phyloP scores from a whole-genome alignment of 2,888 invertebrate genomes.

The Phragmatobia fuliginosa region DNA sequence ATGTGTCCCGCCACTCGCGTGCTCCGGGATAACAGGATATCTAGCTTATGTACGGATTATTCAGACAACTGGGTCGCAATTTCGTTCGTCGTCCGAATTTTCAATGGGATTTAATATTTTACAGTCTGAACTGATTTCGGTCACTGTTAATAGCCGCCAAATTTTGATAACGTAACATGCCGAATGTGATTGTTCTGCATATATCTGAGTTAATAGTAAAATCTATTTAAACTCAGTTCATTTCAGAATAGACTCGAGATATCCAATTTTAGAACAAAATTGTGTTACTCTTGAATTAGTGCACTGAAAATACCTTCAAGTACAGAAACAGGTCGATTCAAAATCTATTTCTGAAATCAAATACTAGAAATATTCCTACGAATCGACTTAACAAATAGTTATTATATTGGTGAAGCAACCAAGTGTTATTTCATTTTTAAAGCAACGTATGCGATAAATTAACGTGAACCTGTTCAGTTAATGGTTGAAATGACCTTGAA shows the following conservation, averaged over 20 bases:
- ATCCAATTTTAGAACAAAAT: conserved; percentile 16
- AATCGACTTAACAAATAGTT: conserved; percentile 10
- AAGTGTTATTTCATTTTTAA: conserved; percentile 39
- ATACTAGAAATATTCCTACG: conserved; percentile 19
- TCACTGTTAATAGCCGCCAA: conserved; percentile 17
- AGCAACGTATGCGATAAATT: conserved; percentile 57
- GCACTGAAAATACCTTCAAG: conserved; percentile 24
- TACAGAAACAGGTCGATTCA: conserved; percentile 24
- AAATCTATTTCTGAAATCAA: conserved; percentile 20
- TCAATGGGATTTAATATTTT: conserved; percentile 45
- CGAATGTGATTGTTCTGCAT: conserved; percentile 23
- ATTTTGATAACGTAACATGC: conserved; percentile 8
- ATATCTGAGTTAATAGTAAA: conserved; percentile 25
- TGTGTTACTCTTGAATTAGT: conserved; percentile 23
- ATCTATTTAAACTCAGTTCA: conserved; percentile 32
- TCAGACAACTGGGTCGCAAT: conserved; percentile 62
- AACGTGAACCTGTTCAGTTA: conserved; percentile 60
- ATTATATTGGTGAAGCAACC: not conserved
- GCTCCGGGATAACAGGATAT: conserved; percentile 60
- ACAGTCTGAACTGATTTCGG: conserved; percentile 27
- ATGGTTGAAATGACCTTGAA: conserved; percentile 63
- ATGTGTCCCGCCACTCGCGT: conserved; percentile 60
- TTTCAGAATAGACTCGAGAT: conserved; percentile 28
- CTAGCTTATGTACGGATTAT: conserved; percentile 64
- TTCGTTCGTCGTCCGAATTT: conserved; percentile 57